phyloP scores from a whole-genome alignment of 2,113 vertebrate species.

The cat (Felis catus) region F.catus_Fca126_mat1.0 CM031419.1:211661501-211662000 shows the following conservation, averaged over 20 bases:
- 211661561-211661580: neutral
- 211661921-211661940: neutral
- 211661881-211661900: neutral
- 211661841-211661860: neutral
- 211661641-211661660: slow-evolving; percentile 66
- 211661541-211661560: neutral
- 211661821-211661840: neutral
- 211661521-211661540: slow-evolving; percentile 1
- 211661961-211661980: neutral
- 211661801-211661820: neutral
- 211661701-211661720: slow-evolving; percentile 48
- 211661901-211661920: neutral
- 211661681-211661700: slow-evolving; percentile 65
- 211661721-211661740: slow-evolving; percentile 37
- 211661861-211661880: too few species aligned
- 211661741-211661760: slow-evolving; percentile 17
- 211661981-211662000: neutral
- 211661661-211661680: slow-evolving; percentile 44
- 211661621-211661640: slow-evolving; percentile 57
- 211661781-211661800: neutral
- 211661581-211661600: slow-evolving; percentile 61
- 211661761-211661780: neutral
- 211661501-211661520: slow-evolving; percentile 51
- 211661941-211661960: neutral
- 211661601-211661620: slow-evolving; percentile 66